These are phyloP conservation scores for Callyntrura guangdongensis DNA, from an alignment of 2,888 invertebrate genomes.

Conservation along the genomic window DNA sequence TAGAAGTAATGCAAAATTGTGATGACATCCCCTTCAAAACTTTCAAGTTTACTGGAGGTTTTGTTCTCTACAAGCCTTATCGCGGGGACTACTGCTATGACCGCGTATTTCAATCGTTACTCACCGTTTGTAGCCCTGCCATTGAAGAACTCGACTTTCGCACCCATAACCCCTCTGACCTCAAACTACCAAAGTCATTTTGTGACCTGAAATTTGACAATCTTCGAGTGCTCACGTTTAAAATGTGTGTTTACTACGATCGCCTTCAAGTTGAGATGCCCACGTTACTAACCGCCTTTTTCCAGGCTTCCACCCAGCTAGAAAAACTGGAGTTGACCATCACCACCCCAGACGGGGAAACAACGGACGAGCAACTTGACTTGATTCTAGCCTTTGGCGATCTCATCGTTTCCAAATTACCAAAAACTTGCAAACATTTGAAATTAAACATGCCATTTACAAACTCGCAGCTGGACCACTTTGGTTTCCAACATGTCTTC, in stretches of 20 bases:
- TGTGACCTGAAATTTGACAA: constrained; percentile 13
- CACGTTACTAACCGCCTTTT: constrained; percentile 40
- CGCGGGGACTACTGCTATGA: constrained; percentile 54
- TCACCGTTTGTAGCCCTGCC: constrained; percentile 50
- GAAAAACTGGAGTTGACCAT: constrained; percentile 52
- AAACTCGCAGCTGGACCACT: constrained; percentile 39
- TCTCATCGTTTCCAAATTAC: constrained; percentile 55
- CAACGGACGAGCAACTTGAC: constrained; percentile 60
- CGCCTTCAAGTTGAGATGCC: constrained; percentile 62
- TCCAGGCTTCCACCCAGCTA: constrained; percentile 35
- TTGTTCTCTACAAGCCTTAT: constrained; percentile 68
- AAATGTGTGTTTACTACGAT: constrained; percentile 66
- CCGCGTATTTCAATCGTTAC: constrained; percentile 60
- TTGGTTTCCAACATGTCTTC: constrained; percentile 42
- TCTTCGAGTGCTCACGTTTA: constrained; percentile 55
- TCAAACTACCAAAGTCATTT: constrained; percentile 63
- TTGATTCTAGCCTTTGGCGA: constrained; percentile 66
- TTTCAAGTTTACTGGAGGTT: constrained; percentile 69
- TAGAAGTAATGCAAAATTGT: constrained; percentile 63
- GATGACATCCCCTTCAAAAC: constrained; percentile 61
- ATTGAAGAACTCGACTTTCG: constrained; percentile 61
- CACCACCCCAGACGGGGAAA: constrained; percentile 54
- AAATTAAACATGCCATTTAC: constrained; percentile 70
- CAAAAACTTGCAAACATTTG: constrained; percentile 56
- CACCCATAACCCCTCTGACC: constrained; percentile 62